Conservation (phyloP, 2,888 invertebrate genomes). For the Keiferia lycopersicella region DNA sequence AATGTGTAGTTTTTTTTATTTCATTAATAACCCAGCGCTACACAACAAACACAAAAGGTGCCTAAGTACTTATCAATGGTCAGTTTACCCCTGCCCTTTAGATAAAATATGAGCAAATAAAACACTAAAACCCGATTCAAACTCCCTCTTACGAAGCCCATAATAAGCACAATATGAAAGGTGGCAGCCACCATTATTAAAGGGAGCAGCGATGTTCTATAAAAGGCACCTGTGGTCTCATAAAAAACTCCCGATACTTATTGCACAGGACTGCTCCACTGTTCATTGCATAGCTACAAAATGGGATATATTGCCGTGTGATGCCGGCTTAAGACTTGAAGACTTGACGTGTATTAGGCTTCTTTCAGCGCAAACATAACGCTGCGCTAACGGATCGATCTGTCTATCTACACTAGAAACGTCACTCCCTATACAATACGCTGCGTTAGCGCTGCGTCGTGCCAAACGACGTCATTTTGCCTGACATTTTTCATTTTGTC, state of each 20-base stretch:
- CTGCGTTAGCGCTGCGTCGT: too few relatives aligned
- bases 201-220: constrained; percentile 56
- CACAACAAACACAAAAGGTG: too few relatives aligned
- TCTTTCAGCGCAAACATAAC: too few relatives aligned
- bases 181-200: constrained; percentile 52
- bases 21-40: too few relatives aligned
- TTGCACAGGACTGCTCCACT: constrained; percentile 55
- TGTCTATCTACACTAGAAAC: too few relatives aligned
- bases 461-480: too few relatives aligned
- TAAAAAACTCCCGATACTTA: constrained; percentile 56
- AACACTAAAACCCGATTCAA: not conserved
- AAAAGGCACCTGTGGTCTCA: constrained; percentile 69
- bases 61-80: not conserved
- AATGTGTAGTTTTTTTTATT: too few relatives aligned
- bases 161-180: constrained; percentile 46
- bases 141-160: constrained; percentile 11
- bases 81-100: not conserved
- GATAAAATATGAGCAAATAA: not conserved
- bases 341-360: too few relatives aligned
- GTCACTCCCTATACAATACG: too few relatives aligned
- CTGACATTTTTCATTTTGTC: too few relatives aligned
- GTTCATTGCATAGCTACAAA: constrained; percentile 49
- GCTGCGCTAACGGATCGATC: too few relatives aligned
- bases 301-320: not conserved
- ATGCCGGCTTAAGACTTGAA: too few relatives aligned